Base-by-base conservation (phyloP, 1,140 invertebrate species). In the Telenomus remus region DNA sequence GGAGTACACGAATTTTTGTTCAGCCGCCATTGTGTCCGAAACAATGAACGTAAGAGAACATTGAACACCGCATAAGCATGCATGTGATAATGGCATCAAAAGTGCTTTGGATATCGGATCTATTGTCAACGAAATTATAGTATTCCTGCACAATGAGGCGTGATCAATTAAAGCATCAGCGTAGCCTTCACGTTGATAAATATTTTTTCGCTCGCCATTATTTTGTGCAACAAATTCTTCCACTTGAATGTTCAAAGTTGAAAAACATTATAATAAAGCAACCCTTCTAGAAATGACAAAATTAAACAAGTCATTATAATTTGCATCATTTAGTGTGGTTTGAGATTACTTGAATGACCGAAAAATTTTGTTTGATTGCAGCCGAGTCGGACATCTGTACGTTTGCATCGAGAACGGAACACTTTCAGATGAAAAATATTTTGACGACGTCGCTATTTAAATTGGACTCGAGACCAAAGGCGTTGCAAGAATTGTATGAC, bases 311-410 rank as follows among this genome's bases (percentile, higher is more conserved):
- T n/a, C n/a, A n/a, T n/a, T n/a, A n/a, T n/a, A n/a, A n/a, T n/a
- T n/a, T n/a, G n/a, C n/a, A n/a, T n/a, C n/a, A n/a, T n/a, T n/a
- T n/a, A n/a, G n/a, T n/a, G n/a, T n/a, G n/a, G n/a, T n/a, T n/a
- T n/a, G n/a, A n/a, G n/a, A n/a, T n/a, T n/a, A n/a, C 39, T 7
- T 27, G 8, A 47, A 44, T 35, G n/a, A 61, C 51, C 35, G 15
- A 35, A 51, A 12, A 39, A 53, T 35, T 47, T 9, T 49, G n/a
- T 61, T 69, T 86, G 83, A 80, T 92, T 93, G 44, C 91, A 96
- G 95, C 95, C 86, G 94, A 95, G 90, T 93, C 94, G 79, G 94
- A 95, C 89, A 93, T 96, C 85, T 93, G 92, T 65, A 92, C 92
- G 80, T 95, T 95, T 89, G 93, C 94, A 77, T 80, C 90, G 70